Base-by-base conservation (phyloP, 2,113 vertebrate species). In the Psephotus haematonotus region DNA sequence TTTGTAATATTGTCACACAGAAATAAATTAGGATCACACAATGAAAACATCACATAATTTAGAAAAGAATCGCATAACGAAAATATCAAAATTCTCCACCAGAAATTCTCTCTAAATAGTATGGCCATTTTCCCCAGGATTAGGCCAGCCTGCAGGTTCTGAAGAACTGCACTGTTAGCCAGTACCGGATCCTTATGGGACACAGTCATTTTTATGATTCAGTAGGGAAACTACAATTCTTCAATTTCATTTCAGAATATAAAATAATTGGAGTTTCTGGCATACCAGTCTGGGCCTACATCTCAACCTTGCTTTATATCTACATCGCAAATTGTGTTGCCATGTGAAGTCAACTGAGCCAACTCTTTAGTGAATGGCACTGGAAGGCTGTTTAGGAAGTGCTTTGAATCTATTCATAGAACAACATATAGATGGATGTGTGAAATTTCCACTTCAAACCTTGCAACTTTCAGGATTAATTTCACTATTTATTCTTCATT, bases 401-500 rank as follows among this genome's bases (percentile, higher is more conserved):
- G 41, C 10, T 89, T 53, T 55, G 13, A 7, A 7, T 71, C 17
- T 82, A 25, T 50, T 84, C 37, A 41, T 79, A 33, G 33, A 60
- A 9, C 17, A 81, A 3, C 14, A 5, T 41, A 53, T 6, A 92
- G 43, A 3, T 35, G 46, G 82, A 72, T n/a, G 31, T 24, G 18
- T 59, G 31, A n/a, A 59, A 72, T 55, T 82, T 90, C 46, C 68
- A 70, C n/a, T 62, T 79, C 31, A 39, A 79, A 72, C 52, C 52
- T 67, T 20, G 7, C 39, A 93, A 82, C 49, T 86, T 90, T 85
- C 67, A 76, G 37, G n/a, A 88, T 87, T 65, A 82, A 84, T 86
- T 89, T 90, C 59, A 57, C 44, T 76, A 62, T 88, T 95, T 86
- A 53, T 57, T 91, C 29, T 71, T 92, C 52, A 69, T 80, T 93